Percentiles rank a stretch among this genome's conserved stretches.
Evolutionary conservation across 2,113 vertebrate species (phyloP).

Genomic region (Columba livia): DNA sequence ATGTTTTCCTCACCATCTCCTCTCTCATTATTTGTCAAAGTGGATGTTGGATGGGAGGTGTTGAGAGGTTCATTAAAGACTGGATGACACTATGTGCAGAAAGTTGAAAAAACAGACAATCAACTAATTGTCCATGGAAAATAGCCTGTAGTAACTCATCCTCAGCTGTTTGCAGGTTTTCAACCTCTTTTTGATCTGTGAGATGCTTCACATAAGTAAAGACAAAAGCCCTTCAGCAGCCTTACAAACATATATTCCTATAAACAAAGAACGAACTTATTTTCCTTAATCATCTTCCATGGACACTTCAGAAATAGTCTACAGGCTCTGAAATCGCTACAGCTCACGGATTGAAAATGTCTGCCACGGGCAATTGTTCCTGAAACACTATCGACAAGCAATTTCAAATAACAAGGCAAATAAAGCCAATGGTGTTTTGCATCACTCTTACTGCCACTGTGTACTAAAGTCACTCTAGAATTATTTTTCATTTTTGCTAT

Average conservation of each 20-base stretch:
- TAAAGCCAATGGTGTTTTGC: rapidly evolving
- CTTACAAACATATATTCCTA: neutral
- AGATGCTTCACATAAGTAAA: neutral
- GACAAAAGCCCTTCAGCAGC: neutral
- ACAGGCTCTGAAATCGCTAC: neutral
- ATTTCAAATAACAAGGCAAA: neutral
- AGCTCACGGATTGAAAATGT: neutral
- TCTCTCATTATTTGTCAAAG: neutral
- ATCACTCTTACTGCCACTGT: neutral
- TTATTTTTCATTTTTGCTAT: neutral
- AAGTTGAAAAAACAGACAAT: neutral
- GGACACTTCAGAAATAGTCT: neutral
- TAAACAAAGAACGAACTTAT: neutral
- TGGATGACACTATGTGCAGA: neutral
- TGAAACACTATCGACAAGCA: neutral
- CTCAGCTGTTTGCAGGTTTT: neutral
- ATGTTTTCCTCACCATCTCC: neutral
- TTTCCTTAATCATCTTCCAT: neutral
- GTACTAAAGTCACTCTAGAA: neutral
- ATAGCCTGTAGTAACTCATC: neutral
- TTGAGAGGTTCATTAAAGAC: neutral
- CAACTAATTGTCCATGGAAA: neutral
- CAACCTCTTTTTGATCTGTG: neutral
- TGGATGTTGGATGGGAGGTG: neutral
- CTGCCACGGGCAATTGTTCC: neutral